These are phyloP conservation scores for Drosophila bocki DNA, from an alignment of 1,140 invertebrate species.

Conservation along the genomic window DNA sequence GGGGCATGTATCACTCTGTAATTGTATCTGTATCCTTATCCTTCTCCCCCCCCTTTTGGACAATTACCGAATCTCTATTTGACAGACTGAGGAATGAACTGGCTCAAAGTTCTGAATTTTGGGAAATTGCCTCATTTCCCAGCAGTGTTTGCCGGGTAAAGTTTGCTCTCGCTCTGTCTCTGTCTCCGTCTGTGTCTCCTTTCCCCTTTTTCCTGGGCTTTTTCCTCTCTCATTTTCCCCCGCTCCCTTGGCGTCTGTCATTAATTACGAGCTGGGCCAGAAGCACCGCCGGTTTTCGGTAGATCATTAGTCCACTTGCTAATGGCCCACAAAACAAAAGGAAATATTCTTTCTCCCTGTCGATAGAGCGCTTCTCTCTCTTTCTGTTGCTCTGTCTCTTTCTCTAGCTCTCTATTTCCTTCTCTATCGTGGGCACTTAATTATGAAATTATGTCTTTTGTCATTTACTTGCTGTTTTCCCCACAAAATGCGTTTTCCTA, in stretches of 20 bases:
- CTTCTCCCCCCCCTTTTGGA: neutral
- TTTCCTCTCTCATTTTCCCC: neutral
- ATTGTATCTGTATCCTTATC: conserved; percentile 9
- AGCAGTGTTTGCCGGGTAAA: conserved; percentile 39
- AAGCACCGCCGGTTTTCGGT: conserved; percentile 27
- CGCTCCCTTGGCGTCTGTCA: conserved; percentile 11
- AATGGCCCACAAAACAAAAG: conserved; percentile 45
- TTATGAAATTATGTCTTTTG: conserved; percentile 57
- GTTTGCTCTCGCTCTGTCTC: conserved; percentile 1
- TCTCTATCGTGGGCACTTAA: conserved; percentile 34
- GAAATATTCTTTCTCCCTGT: conserved; percentile 36
- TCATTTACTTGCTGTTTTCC: conserved; percentile 37
- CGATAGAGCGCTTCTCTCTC: conserved; percentile 11
- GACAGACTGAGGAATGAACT: conserved; percentile 48
- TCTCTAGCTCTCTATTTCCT: neutral
- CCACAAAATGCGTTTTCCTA: conserved; percentile 50
- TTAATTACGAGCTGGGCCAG: conserved; percentile 42
- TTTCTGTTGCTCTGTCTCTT: neutral
- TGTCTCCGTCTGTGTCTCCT: neutral
- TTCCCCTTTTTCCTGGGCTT: neutral
- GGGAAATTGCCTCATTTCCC: conserved; percentile 55
- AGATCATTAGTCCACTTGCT: conserved; percentile 57
- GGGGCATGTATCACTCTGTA: conserved; percentile 22
- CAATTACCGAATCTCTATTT: conserved; percentile 49
- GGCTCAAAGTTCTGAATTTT: conserved; percentile 33